Evolutionary conservation across 2,797 vertebrate species (phyloP).

Genomic region (Rhodeus uyekii): DNA sequence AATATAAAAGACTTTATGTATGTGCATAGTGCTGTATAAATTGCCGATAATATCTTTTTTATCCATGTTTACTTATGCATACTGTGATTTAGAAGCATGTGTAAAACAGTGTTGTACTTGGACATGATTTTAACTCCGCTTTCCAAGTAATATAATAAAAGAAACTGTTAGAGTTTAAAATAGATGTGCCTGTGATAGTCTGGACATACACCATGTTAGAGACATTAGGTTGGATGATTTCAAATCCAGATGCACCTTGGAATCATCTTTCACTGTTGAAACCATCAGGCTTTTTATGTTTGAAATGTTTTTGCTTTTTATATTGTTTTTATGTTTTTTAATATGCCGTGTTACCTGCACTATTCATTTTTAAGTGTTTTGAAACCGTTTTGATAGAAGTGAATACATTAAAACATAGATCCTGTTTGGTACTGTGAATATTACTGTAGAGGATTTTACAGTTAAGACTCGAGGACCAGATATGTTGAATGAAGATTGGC

Average conservation of each 20-base stretch:
- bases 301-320: too few relatives aligned
- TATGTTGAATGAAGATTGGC: too few relatives aligned
- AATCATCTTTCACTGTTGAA: neutral
- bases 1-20: neutral
- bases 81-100: slow-evolving; percentile 6
- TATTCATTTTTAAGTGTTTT: too few relatives aligned
- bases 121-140: slow-evolving; percentile 6
- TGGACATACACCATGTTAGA: neutral
- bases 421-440: too few relatives aligned
- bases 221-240: neutral
- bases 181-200: slow-evolving; percentile 2
- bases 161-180: slow-evolving; percentile 15
- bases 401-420: neutral
- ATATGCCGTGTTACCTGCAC: too few relatives aligned
- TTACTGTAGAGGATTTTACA: too few relatives aligned
- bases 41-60: neutral
- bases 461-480: too few relatives aligned
- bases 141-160: slow-evolving; percentile 8
- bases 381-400: neutral
- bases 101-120: slow-evolving; percentile 7
- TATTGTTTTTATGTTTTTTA: too few relatives aligned
- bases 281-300: neutral
- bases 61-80: neutral
- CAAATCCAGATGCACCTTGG: slow-evolving; percentile 11
- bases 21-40: neutral